Base-by-base conservation (phyloP, 2,797 vertebrate species). In the Macrochelys suwanniensis region DNA sequence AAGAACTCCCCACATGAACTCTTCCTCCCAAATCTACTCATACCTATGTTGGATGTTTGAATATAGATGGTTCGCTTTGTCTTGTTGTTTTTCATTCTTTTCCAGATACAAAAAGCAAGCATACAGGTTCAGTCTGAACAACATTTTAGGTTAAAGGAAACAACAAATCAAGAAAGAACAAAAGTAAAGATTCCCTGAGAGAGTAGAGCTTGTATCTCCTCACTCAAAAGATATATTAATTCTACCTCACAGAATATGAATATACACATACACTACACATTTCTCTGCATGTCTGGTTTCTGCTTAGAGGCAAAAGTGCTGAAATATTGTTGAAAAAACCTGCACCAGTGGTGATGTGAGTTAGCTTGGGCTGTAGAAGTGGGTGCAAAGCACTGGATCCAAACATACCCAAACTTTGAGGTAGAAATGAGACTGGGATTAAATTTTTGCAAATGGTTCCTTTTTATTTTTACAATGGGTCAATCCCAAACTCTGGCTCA, bases 211-310 rank as follows among this genome's bases (percentile, higher is more conserved):
- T 51, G 56, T 11, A 13, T 77, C 56, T 57, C 19, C 28, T 89
- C 85, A 85, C 28, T 77, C 15, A 54, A 0, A 5, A 25, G 37
- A 53, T 11, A 26, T n/a, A n/a, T n/a, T n/a, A n/a, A 4, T 57
- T 49, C 61, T 37, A 1, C 21, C 45, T 91, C 53, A 10, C 28
- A 71, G 79, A 31, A 11, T 26, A 80, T 84, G 37, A 42, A 68
- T 49, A 74, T 78, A 37, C 5, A 6, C 7, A 23, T 25, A 19
- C 9, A 1, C 17, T 1, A 0, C 2, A 19, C 10, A 1, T 2
- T 82, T 80, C 59, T 80, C 31, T 90, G 76, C 54, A 56, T 37
- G 28, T 3, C 51, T 89, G 76, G 3, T 25, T 89, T 3, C 51
- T 89, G 76, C 3, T 25, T 89, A 31, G n/a, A 71, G 19, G 65